These are phyloP conservation scores for Hybognathus amarus DNA, from an alignment of 2,797 vertebrate genomes.

Conservation along the genomic window DNA sequence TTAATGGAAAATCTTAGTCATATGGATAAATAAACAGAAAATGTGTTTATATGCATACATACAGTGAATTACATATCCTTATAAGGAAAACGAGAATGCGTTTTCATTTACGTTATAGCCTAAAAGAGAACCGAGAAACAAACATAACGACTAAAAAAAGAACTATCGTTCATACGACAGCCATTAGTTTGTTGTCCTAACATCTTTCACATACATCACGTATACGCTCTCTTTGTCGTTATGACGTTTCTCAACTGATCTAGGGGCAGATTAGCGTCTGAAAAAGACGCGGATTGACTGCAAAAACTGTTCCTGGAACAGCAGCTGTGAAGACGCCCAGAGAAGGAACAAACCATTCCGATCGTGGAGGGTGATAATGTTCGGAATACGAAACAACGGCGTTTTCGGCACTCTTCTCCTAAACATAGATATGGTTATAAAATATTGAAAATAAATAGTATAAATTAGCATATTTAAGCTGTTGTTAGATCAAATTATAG, in stretches of 20 bases:
- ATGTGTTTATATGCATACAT: background rate
- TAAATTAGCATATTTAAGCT: too few relatives aligned
- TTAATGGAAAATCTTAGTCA: background rate
- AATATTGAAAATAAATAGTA: accelerated
- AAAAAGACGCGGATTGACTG: background rate
- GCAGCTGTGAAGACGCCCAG: background rate
- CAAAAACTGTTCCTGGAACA: conserved; percentile 38
- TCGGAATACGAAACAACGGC: background rate
- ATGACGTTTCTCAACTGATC: conserved; percentile 39
- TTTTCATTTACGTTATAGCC: background rate
- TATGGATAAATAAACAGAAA: background rate
- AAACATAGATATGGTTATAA: background rate
- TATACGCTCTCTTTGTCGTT: conserved; percentile 38
- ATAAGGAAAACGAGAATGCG: background rate
- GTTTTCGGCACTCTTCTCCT: background rate
- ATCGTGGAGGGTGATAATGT: background rate
- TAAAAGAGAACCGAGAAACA: background rate
- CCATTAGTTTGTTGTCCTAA: conserved; percentile 43
- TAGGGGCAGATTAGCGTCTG: background rate
- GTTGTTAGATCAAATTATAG: too few relatives aligned
- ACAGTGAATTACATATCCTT: background rate
- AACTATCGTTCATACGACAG: background rate
- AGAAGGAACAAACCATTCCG: conserved; percentile 24
- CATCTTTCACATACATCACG: conserved; percentile 47
- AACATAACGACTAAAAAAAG: background rate